Conservation (phyloP, 2,888 invertebrate species). For the Sisyra nigra region DNA sequence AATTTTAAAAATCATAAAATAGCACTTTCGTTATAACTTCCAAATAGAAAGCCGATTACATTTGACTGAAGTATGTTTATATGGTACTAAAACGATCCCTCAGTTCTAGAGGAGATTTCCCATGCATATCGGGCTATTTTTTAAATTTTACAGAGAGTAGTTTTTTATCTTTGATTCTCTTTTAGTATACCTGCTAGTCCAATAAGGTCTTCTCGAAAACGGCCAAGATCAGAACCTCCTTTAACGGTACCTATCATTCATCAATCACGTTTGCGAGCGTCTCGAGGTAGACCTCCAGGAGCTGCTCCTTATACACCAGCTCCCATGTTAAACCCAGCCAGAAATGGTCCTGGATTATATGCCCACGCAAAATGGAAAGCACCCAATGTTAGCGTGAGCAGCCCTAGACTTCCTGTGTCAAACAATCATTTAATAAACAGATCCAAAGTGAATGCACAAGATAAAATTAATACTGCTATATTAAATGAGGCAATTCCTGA, state of each 20-base stretch:
- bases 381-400: not conserved
- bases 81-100: too few relatives aligned
- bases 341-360: conserved; percentile 76
- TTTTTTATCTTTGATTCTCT: too few relatives aligned
- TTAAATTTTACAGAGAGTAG: too few relatives aligned
- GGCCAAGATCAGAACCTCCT: conserved; percentile 40
- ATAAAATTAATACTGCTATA: conserved; percentile 17
- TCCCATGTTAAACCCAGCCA: conserved; percentile 83
- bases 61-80: too few relatives aligned
- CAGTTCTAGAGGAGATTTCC: not conserved
- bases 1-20: not conserved
- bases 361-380: conserved; percentile 29
- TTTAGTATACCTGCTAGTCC: conserved; percentile 51
- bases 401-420: conserved; percentile 6
- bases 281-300: conserved; percentile 29
- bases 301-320: conserved; percentile 74
- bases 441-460: conserved; percentile 15
- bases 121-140: too few relatives aligned
- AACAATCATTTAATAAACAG: conserved; percentile 12
- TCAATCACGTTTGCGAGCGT: conserved; percentile 34
- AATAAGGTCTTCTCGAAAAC: conserved; percentile 43
- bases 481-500: conserved; percentile 26
- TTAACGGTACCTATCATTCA: conserved; percentile 30
- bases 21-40: not conserved
- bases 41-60: too few relatives aligned